Evolutionary conservation across 2,113 vertebrate species (phyloP), one percentile per base, ranked within the genome.

Genomic region (Chamaetylas fuelleborni): DNA sequence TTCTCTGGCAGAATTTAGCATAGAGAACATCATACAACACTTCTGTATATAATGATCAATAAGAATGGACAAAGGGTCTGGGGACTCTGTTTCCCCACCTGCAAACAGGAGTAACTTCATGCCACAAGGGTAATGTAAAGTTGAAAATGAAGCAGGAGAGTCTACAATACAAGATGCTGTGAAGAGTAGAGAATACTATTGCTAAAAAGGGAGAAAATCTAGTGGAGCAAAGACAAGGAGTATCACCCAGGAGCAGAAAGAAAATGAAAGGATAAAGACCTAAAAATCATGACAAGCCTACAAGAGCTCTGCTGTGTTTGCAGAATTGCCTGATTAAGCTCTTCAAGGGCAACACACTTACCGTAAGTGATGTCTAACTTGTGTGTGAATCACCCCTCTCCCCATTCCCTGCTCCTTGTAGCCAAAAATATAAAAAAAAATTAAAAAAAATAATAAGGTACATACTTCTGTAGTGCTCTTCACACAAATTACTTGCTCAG

Each of bases 271-370:
- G 38, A 25, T 71, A 40, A 94, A 40, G 69, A 74, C 64, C 43
- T 77, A 92, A 85, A 95, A 81, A 58, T 58, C 65, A 60, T 38
- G 60, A 79, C 34, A 86, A 92, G 48, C 31, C 47, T 88, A 66
- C 17, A 85, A 73, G 47, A 95, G 51, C 43, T 77, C 11, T 64
- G 50, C 53, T 72, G 31, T n/a, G 10, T 80, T 79, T 85, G 61
- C 61, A 93, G 82, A 88, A 92, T n/a, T 86, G 79, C 33, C 71
- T 62, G 15, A 90, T 36, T 79, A 91, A 95, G 53, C 74, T 92
- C 64, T 88, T 77, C 47, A 90, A 86, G 58, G 24, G 43, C 86
- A 90, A 77, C 8, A 74, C n/a, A 64, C 45, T 94, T 95, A 90
- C 74, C 23, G 51, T 90, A 95, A 95, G 45, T 42, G 67, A 91